Evolutionary conservation across 23 tunicate species (phyloP).

Genomic region (Aplidium turbinatum): DNA sequence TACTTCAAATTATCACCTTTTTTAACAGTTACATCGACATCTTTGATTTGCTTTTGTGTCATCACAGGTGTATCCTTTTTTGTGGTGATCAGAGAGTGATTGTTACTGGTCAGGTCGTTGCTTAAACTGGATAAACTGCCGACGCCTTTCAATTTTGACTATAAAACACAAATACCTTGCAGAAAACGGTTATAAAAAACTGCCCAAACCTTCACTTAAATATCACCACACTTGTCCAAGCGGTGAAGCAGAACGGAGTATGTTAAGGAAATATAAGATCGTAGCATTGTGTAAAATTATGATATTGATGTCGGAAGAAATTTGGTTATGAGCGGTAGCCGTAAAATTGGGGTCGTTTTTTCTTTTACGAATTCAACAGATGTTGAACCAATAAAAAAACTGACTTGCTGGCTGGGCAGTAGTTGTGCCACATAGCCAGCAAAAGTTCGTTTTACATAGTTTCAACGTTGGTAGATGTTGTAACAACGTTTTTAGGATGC

Average conservation of each 20-base stretch:
- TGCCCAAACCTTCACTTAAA: not conserved
- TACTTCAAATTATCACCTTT: conserved; percentile 44
- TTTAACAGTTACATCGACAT: conserved; percentile 54
- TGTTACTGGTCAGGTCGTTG: conserved; percentile 62
- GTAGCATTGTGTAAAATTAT: too few relatives aligned
- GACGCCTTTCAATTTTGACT: conserved; percentile 29
- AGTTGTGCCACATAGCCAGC: too few relatives aligned
- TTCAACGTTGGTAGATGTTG: too few relatives aligned
- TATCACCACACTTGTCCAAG: not conserved
- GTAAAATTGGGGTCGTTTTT: too few relatives aligned
- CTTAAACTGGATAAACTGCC: conserved; percentile 36
- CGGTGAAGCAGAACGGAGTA: not conserved
- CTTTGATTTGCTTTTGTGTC: conserved; percentile 51
- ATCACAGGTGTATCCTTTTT: conserved; percentile 28
- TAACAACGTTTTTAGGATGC: too few relatives aligned
- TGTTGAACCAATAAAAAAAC: too few relatives aligned
- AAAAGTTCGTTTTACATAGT: too few relatives aligned
- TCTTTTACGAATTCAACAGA: too few relatives aligned
- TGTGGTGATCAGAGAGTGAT: conserved; percentile 34
- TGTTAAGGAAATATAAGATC: too few relatives aligned
- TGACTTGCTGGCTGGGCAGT: too few relatives aligned
- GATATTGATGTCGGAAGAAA: too few relatives aligned
- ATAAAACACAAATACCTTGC: not conserved
- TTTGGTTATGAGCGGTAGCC: too few relatives aligned
- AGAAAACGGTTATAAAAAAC: not conserved